Evolutionary conservation across 2,797 vertebrate species (phyloP), one percentile per base, ranked within the genome.

Genomic region (Scomberomorus guttatus): DNA sequence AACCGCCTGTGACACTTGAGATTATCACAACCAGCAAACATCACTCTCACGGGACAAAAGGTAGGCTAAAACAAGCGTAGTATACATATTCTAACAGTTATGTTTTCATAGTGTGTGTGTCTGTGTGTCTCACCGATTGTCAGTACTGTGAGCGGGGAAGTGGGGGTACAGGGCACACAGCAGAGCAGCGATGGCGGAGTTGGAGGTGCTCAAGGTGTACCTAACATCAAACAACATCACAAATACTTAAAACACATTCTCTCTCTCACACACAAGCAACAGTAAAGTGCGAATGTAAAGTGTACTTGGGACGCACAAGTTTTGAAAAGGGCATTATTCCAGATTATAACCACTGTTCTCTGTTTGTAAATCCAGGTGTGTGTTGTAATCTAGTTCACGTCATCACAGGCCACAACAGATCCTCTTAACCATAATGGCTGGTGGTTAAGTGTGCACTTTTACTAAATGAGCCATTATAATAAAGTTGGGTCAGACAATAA

Each of bases 91-190:
- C 17, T 13, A 39, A 18, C 37, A 44, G 24, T 32, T 4, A 24
- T 64, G 27, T 65, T 46, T 37, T 29, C 11, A 57, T 25, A n/a
- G 20, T 52, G 37, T 34, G 7, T 69, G 29, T 52, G 32, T 15
- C 4, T 46, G 17, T 62, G 58, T 25, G 48, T 71, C 95, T 96
- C 92, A 99, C 98, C 98, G 95, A 90, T 99, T 99, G 89, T 99
- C 98, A 0, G 98, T 99, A 87, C 98, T 99, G 90, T 99, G 98
- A 73, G 97, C 97, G 0, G 98, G 98, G 81, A 99, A 99, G 82
- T 99, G 98, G 2, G 98, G 98, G 87, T 99, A 99, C 24, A 99
- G 95, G 20, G 98, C 98, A 77, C 98, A 99, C 25, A 99, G 96
- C 9, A 99, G 96, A 42, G 98, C 98, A 24, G 98, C 98, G 12